phyloP scores from a whole-genome alignment of 2,113 vertebrate genomes.

The Coracopsis vasa region DNA sequence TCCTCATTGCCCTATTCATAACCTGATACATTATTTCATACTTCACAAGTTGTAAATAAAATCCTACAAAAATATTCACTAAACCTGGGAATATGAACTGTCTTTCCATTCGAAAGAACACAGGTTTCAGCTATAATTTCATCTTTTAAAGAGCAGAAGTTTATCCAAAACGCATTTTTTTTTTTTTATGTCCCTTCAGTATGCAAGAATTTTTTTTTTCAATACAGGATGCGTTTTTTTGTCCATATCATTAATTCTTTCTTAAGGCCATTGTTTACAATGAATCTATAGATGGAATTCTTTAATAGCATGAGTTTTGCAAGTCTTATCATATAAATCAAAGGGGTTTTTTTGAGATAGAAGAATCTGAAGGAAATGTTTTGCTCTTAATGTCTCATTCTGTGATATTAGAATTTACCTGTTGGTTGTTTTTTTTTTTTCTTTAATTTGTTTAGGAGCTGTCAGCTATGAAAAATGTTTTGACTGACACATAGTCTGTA shows the following conservation, averaged over 20 bases:
- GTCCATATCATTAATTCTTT: neutral
- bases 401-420: neutral
- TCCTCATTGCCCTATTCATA: neutral
- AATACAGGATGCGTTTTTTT: neutral
- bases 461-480: conserved; percentile 3
- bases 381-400: neutral
- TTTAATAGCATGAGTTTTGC: neutral
- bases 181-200: neutral
- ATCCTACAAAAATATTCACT: neutral
- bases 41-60: neutral
- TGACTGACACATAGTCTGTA: conserved; percentile 34
- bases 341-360: neutral
- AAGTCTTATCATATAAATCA: neutral
- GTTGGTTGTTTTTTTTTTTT: neutral
- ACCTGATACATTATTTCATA: neutral
- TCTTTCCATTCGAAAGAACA: neutral
- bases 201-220: neutral
- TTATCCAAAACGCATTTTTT: neutral
- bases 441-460: conserved; percentile 17
- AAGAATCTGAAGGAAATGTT: neutral
- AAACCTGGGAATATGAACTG: neutral
- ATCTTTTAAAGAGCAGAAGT: neutral
- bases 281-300: neutral
- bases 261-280: neutral
- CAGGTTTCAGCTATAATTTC: neutral